These are phyloP conservation scores for Cheilinus undulatus DNA, from an alignment of 2,113 vertebrate genomes.

Conservation along the genomic window DNA sequence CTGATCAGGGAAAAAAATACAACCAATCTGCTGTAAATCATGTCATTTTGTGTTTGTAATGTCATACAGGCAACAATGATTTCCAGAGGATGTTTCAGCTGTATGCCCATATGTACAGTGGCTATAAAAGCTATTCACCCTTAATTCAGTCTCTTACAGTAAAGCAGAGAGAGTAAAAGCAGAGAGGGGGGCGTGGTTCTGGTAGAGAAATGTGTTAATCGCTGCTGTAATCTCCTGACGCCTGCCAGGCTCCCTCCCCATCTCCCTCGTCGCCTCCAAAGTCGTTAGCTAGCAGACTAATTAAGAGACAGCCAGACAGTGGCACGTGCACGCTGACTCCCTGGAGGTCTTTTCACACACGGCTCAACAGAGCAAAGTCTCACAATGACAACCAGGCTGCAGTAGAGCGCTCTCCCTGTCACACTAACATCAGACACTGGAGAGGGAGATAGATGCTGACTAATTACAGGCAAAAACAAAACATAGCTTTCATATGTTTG, in stretches of 20 bases:
- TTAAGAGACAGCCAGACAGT: conserved; percentile 68
- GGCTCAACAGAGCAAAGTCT: conserved; percentile 25
- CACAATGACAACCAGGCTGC: conserved; percentile 37
- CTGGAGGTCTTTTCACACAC: conserved; percentile 37
- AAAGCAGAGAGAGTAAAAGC: neutral
- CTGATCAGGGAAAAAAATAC: too few relatives aligned
- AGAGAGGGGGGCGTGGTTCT: conserved; percentile 27
- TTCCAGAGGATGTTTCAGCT: too few relatives aligned
- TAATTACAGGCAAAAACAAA: neutral
- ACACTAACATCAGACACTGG: neutral
- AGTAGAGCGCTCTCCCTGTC: conserved; percentile 19
- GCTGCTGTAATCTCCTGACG: conserved; percentile 60
- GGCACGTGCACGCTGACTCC: conserved; percentile 44
- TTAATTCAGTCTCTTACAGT: neutral
- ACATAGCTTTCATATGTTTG: neutral
- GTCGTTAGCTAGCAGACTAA: conserved; percentile 74
- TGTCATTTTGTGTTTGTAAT: too few relatives aligned
- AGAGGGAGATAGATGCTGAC: neutral
- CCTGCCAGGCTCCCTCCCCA: conserved; percentile 51
- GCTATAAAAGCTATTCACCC: too few relatives aligned
- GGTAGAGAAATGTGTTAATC: conserved; percentile 66
- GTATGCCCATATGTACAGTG: too few relatives aligned
- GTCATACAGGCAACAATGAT: too few relatives aligned
- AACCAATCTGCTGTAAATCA: too few relatives aligned
- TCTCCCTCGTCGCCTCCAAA: conserved; percentile 52